Evolutionary conservation across 2,113 vertebrate genomes (phyloP).

Genomic region (Microtus richardsoni): DNA sequence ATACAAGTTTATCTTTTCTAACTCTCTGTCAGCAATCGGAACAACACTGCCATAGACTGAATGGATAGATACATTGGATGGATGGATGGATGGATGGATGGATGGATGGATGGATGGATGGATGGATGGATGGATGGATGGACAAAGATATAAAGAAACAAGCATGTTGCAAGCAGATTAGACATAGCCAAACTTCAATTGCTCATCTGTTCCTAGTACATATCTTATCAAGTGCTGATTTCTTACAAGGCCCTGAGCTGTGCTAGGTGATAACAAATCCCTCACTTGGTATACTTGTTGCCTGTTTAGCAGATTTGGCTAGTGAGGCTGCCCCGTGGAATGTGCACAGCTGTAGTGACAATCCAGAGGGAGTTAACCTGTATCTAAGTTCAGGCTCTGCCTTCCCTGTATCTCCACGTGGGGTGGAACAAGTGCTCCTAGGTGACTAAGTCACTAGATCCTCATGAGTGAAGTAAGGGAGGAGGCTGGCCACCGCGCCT

Average conservation of each 20-base stretch:
- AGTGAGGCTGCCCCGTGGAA: neutral
- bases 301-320: neutral
- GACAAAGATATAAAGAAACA: neutral
- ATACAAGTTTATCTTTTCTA: neutral
- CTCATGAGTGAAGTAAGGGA: constrained; percentile 11
- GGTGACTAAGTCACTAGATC: constrained; percentile 53
- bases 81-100: neutral
- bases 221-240: neutral
- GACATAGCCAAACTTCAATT: constrained; percentile 21
- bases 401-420: neutral
- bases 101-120: neutral
- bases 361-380: neutral
- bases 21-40: neutral
- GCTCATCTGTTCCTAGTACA: neutral
- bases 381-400: neutral
- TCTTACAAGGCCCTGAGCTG: neutral
- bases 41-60: neutral
- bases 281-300: neutral
- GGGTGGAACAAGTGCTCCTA: neutral
- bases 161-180: neutral
- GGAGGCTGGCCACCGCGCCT: neutral
- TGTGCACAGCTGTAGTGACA: neutral
- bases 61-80: neutral
- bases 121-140: neutral
- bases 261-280: neutral